A percentile compares a stretch with the other conserved stretches of the same genome.
Conservation (phyloP, 2,797 vertebrate species). For the Gila robusta region DNA sequence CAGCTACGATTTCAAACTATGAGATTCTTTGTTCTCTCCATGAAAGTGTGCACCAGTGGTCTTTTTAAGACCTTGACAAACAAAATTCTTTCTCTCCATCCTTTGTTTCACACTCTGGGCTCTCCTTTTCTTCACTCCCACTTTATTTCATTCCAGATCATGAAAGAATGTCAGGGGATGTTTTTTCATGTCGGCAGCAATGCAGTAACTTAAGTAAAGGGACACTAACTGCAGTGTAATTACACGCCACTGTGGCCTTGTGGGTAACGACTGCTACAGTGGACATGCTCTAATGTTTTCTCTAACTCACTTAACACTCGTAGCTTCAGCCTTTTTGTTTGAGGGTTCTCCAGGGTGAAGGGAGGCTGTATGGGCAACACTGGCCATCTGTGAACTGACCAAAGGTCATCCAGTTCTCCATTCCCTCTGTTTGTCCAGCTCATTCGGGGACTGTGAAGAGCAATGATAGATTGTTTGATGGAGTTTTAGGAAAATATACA, state of each 20-base stretch:
- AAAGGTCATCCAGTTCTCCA: not conserved
- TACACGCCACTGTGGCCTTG: slow-evolving; percentile 72
- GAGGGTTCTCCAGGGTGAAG: slow-evolving; percentile 66
- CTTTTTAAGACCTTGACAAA: slow-evolving; percentile 20
- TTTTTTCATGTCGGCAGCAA: slow-evolving; percentile 50
- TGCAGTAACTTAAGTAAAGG: slow-evolving; percentile 55
- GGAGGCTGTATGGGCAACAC: not conserved
- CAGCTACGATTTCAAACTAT: not conserved
- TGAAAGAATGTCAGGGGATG: slow-evolving; percentile 59
- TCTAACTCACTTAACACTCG: slow-evolving; percentile 24
- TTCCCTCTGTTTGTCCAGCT: slow-evolving; percentile 10
- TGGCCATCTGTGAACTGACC: not conserved
- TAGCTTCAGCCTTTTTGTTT: slow-evolving; percentile 41
- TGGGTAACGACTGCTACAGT: slow-evolving; percentile 63
- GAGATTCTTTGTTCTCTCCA: slow-evolving; percentile 7
- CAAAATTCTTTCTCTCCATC: slow-evolving; percentile 27
- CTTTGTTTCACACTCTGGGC: slow-evolving; percentile 41
- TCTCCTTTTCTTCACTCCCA: slow-evolving; percentile 41
- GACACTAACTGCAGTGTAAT: slow-evolving; percentile 77
- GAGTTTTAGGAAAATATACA: not conserved
- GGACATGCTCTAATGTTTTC: slow-evolving; percentile 50
- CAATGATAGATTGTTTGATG: not conserved
- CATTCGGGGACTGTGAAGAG: too few species aligned
- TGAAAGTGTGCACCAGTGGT: slow-evolving; percentile 27
- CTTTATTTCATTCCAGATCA: slow-evolving; percentile 61